Conservation (phyloP, 1,140 invertebrate species). For the Zaprionus lachaisei region DNA sequence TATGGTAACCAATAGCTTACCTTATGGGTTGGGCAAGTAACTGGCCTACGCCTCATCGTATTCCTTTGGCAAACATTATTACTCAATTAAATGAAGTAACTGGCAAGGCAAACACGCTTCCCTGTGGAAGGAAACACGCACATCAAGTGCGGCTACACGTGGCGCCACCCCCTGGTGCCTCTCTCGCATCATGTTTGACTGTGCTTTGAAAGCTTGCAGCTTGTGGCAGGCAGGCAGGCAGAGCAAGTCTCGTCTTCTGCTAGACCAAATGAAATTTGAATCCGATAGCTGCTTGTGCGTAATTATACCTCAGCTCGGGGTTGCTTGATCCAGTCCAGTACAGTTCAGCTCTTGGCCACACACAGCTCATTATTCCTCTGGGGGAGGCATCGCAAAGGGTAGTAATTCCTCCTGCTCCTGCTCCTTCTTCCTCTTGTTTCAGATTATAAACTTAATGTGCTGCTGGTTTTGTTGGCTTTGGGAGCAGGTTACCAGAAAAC, state of each 20-base stretch:
- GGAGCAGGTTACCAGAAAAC: background rate
- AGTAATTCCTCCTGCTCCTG: background rate
- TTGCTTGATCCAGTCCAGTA: background rate
- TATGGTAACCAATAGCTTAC: background rate
- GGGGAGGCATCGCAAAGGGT: background rate
- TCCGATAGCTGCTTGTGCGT: slow-evolving; percentile 10
- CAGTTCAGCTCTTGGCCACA: background rate
- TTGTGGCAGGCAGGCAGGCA: slow-evolving; percentile 26
- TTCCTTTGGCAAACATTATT: slow-evolving; percentile 2
- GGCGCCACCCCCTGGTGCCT: background rate
- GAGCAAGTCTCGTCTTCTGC: slow-evolving; percentile 19
- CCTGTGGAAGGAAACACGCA: background rate
- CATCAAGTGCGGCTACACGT: slow-evolving; percentile 1
- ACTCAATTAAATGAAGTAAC: slow-evolving; percentile 3
- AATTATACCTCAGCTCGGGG: slow-evolving; percentile 20
- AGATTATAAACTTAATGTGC: slow-evolving; percentile 27
- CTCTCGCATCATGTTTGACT: slow-evolving; percentile 7
- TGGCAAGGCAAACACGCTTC: slow-evolving; percentile 15
- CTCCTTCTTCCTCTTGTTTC: background rate
- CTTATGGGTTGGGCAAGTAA: background rate
- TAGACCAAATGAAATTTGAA: slow-evolving; percentile 26
- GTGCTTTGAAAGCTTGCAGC: slow-evolving; percentile 30
- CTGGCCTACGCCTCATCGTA: background rate
- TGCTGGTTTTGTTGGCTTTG: background rate
- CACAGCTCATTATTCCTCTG: slow-evolving; percentile 26